A percentile compares a stretch with the other conserved stretches of the same genome.
Evolutionary conservation across 2,797 vertebrate species (phyloP).

Genomic region (Poliocrania exsul): DNA sequence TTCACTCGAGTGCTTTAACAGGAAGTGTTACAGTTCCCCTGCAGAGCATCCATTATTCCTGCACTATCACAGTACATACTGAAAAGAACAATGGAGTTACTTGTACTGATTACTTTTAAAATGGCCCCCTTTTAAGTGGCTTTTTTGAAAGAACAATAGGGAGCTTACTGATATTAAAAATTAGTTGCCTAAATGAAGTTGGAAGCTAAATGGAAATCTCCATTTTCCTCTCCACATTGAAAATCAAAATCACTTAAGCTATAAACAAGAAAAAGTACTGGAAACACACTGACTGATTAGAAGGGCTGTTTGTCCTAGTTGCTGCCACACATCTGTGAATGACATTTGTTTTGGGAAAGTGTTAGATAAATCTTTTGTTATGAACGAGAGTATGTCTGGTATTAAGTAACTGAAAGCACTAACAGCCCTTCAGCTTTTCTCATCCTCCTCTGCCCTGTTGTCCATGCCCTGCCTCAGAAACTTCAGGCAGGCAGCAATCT

Average conservation of each 20-base stretch:
- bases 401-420: background rate
- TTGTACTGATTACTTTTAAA: background rate
- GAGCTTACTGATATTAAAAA: background rate
- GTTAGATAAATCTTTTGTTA: background rate
- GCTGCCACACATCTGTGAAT: background rate
- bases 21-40: background rate
- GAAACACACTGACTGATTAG: background rate
- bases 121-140: background rate
- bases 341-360: background rate
- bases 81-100: background rate
- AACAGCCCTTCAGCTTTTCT: background rate
- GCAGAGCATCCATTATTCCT: background rate
- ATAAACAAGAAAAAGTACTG: background rate
- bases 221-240: background rate
- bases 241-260: background rate
- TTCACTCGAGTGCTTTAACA: background rate
- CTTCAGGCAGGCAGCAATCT: background rate
- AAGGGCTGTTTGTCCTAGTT: background rate
- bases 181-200: background rate
- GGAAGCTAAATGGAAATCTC: background rate
- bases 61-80: background rate
- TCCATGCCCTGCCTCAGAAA: background rate
- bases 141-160: background rate
- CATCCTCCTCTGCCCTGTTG: background rate
- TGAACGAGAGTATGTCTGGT: background rate